Conservation (phyloP, 1,140 invertebrate species). For the Ridgeia piscesae region DNA sequence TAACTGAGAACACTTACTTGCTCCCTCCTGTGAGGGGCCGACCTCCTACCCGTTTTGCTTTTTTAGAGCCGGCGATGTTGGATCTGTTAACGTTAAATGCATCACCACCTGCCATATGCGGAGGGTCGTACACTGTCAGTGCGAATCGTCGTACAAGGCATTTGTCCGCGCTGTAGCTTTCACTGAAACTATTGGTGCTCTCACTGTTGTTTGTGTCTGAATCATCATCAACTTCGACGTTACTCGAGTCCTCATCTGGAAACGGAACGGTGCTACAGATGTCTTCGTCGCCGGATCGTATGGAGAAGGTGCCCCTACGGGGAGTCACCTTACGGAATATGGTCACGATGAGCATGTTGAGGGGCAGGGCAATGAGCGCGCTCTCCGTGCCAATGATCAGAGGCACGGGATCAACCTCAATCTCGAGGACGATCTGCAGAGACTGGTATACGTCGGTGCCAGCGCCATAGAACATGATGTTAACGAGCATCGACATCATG, state of each 20-base stretch:
- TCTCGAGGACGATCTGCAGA: neutral
- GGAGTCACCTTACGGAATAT: neutral
- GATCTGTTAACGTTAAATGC: neutral
- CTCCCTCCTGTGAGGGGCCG: too few species aligned
- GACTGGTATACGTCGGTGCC: neutral
- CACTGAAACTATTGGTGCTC: neutral
- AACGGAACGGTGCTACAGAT: neutral
- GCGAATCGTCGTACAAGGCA: neutral
- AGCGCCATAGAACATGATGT: constrained; percentile 8
- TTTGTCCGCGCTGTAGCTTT: neutral
- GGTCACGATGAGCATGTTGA: neutral
- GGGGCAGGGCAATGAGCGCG: neutral
- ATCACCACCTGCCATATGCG: neutral
- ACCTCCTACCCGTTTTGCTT: too few species aligned
- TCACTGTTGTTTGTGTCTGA: neutral
- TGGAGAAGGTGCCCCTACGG: neutral
- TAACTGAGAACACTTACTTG: neutral
- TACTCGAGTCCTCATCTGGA: neutral
- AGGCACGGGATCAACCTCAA: neutral
- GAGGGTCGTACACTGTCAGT: neutral
- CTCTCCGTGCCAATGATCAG: neutral
- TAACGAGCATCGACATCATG: constrained; percentile 12
- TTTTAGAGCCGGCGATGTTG: neutral
- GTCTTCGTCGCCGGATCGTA: neutral
- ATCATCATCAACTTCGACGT: neutral